Base-by-base conservation (phyloP, 2,113 vertebrate genomes). In the Pachycephala philippinensis region DNA sequence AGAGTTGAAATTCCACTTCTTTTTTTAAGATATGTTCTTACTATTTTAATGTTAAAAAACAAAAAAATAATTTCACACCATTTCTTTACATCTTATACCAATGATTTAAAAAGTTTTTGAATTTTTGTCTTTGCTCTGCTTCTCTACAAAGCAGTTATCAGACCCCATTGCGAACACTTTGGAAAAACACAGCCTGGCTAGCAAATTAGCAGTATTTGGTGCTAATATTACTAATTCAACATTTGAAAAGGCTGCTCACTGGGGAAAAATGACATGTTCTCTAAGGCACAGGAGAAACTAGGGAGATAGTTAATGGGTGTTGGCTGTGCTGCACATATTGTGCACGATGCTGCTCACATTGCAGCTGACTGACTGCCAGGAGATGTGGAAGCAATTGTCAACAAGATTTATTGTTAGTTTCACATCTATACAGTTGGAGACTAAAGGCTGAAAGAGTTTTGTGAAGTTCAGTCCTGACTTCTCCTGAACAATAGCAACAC, bases 221-320 rank as follows among this genome's bases (percentile, higher is more conserved):
- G 95, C 95, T 98, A 97, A 98, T 98, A 98, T 98, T 97, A 98
- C 97, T 98, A 98, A 98, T 98, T 98, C 97, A 97, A 7, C 95
- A 97, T 97, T 98, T 95, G 91, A 97, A 98, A 98, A 93, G 94
- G 96, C 87, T 97, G 93, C 97, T 98, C 96, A 82, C 97, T 95
- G 91, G 97, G 97, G 93, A 96, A 97, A 98, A 98, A 98, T 97
- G 98, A 92, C 97, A 97, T 83, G 97, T 98, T 98, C 95, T 96
- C 24, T 80, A 97, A 97, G 97, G 96, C 97, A 95, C 87, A 87
- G 92, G 94, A 97, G 97, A 97, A 98, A 98, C 97, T 93, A 97
- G 96, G 96, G 96, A 98, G 98, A 98, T 98, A 97, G 98, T 98
- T 98, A 98, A 97, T 96, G 97, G 98, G 95, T 97, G 97, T 97